Conservation (phyloP, 2,113 vertebrate genomes). For the Echinops telfairi region DNA sequence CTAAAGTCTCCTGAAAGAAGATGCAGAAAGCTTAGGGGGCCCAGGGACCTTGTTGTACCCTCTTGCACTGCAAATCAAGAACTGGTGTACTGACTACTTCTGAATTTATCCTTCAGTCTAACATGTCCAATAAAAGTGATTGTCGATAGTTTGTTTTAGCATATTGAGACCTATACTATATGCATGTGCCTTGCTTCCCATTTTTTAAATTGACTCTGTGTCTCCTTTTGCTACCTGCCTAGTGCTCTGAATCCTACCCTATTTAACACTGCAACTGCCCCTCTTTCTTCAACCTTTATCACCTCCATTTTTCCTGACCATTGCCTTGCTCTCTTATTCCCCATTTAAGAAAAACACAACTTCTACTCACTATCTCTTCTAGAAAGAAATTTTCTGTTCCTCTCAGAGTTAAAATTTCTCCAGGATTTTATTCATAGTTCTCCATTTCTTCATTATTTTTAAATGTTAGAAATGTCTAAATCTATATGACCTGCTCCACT, state of each 20-base stretch:
- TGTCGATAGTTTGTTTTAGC: not conserved
- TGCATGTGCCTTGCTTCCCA: not conserved
- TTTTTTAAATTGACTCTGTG: not conserved
- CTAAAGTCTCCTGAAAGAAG: not conserved
- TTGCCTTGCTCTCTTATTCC: not conserved
- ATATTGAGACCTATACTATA: not conserved
- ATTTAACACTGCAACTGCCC: not conserved
- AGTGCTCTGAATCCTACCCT: not conserved
- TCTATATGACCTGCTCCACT: not conserved
- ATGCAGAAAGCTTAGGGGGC: not conserved
- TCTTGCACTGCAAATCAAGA: not conserved
- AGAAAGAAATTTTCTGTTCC: not conserved
- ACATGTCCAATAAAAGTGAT: not conserved
- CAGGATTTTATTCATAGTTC: not conserved
- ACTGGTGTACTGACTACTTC: not conserved
- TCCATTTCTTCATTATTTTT: not conserved
- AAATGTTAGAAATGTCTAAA: not conserved
- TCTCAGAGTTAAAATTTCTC: constrained; percentile 8
- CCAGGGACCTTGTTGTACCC: not conserved
- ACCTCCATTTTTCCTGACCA: not conserved
- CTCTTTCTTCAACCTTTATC: not conserved
- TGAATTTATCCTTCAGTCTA: not conserved
- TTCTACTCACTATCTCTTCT: not conserved
- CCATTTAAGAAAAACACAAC: not conserved
- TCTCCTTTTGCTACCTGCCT: not conserved